Base-by-base conservation (phyloP, 1,140 invertebrate genomes). In the Dolichoris vasculosae region DNA sequence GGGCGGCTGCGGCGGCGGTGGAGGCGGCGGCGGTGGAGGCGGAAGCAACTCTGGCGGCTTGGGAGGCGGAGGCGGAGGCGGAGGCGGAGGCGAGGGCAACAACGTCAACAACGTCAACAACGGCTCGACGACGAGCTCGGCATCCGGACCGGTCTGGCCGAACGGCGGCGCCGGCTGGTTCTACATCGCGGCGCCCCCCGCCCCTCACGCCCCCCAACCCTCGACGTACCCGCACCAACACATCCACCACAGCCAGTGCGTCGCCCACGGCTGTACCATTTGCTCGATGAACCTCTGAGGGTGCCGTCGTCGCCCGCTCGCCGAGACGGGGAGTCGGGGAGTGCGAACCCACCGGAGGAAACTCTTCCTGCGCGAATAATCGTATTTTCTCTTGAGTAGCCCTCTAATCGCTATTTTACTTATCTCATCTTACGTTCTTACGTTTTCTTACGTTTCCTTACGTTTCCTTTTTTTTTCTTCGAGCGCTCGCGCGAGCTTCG, bases 191-290 rank as follows among this genome's bases (percentile, higher is more conserved):
- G 30, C 84, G 15, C 40, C 83, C 17, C 32, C 84, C 6, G 67
- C 67, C 13, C 26, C 77, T 13, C 77, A 80, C 23, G 26, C 30
- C 7, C 38, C 69, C 15, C 83, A 32, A 35, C 51, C 79, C 51
- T 87, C 88, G 59, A 87, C 86, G 59, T 83, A 87, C 38, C 75
- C 82, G 35, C 88, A 88, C 73, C 91, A 85, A 87, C 91, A 90
- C 88, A 89, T 91, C 63, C 90, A 91, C 63, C 90, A 91, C 76
- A 84, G 89, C 46, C 92, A 93, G 82, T 94, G 93, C 87, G 91
- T 93, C 86, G 90, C 92, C 85, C 93, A 94, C 90, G 91, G 92
- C 81, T 94, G 94, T 89, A 93, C 93, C 82, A 94, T 94, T 90
- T 94, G 94, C 90, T 94, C 94, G 87, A 91, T 94, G 23, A 94